Evolutionary conservation across 2,888 invertebrate species (phyloP).

Genomic region (Metacarcinus magister): DNA sequence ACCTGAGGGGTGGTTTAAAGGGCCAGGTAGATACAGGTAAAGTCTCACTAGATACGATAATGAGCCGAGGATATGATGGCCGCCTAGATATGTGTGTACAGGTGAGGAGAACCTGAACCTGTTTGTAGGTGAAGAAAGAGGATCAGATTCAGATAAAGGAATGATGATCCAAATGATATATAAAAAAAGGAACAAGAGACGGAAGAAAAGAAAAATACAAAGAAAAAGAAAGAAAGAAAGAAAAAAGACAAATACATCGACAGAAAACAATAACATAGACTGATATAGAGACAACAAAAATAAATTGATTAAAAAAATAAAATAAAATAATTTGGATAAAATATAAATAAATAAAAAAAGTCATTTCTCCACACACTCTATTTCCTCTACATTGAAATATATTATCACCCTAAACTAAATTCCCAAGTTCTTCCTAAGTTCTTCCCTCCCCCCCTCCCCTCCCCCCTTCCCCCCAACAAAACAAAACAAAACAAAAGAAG

Average conservation of each 20-base stretch:
- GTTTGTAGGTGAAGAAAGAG: not conserved
- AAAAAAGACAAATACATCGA: not conserved
- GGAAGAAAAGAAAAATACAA: not conserved
- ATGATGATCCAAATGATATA: not conserved
- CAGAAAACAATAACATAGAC: not conserved
- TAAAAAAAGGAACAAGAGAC: not conserved
- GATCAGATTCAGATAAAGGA: not conserved
- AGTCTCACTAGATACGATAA: not conserved
- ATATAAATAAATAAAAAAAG: not conserved
- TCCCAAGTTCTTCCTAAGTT: not conserved
- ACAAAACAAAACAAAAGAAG: not conserved
- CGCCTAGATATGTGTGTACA: not conserved
- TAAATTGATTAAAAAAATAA: no score
- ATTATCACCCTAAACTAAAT: not conserved
- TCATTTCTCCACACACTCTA: not conserved
- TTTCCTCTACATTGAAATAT: not conserved
- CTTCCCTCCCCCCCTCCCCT: no score
- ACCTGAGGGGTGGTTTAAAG: not conserved
- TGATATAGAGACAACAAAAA: not conserved
- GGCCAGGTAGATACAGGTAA: not conserved
- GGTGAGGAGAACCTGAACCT: not conserved
- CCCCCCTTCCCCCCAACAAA: no score
- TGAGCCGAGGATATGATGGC: constrained; percentile 1
- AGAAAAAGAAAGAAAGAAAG: not conserved
- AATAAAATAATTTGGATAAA: not conserved